phyloP scores from a whole-genome alignment of 1,140 invertebrate genomes.

The Acyrthosiphon pisum region DNA sequence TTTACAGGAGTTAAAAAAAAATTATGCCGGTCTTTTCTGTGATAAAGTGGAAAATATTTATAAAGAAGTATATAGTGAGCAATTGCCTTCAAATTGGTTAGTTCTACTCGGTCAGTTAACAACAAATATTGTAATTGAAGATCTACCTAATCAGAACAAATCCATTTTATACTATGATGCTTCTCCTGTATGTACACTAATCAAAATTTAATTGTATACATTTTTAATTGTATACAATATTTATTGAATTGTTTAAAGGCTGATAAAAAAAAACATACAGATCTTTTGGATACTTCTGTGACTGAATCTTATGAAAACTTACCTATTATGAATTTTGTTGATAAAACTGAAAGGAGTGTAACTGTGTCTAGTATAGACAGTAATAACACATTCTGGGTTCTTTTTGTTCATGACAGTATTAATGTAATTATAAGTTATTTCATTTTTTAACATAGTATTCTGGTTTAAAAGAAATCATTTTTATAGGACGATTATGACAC shows the following conservation, averaged over 20 bases:
- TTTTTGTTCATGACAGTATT: constrained; percentile 40
- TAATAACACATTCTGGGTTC: constrained; percentile 34
- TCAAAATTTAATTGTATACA: not conserved
- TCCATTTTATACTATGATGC: constrained; percentile 41
- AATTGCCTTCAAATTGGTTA: constrained; percentile 34
- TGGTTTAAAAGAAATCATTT: not conserved
- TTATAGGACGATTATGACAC: constrained; percentile 9
- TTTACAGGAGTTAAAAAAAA: constrained; percentile 48
- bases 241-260: not conserved
- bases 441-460: not conserved
- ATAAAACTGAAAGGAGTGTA: constrained; percentile 31
- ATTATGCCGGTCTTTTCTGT: constrained; percentile 48
- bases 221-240: not conserved
- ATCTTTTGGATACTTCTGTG: not conserved
- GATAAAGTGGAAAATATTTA: constrained; percentile 46
- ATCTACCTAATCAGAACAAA: constrained; percentile 42
- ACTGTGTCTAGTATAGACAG: not conserved
- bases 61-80: constrained; percentile 37
- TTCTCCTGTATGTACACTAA: not conserved
- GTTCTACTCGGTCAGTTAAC: not conserved
- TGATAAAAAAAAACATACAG: not conserved
- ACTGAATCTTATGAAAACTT: not conserved
- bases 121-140: constrained; percentile 34
- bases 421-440: constrained; percentile 20
- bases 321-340: constrained; percentile 23